Evolutionary conservation across 2,113 vertebrate species (phyloP), one percentile per base, ranked within the genome.

Genomic region (Acanthochromis polyacanthus): DNA sequence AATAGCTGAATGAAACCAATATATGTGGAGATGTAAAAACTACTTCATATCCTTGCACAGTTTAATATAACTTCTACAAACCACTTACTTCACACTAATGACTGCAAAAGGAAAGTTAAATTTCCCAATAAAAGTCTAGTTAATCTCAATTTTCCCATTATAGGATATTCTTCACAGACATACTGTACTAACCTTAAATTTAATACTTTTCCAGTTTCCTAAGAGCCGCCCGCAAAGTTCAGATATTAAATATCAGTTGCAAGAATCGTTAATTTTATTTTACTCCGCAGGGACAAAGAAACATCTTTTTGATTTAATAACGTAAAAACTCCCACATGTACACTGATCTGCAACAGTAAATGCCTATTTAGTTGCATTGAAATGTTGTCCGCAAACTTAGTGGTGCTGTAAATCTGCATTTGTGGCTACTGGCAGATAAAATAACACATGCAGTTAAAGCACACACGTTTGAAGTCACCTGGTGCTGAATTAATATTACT

Each of bases 401-500:
- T 9, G 38, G 56, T 0, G 43, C 58, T 72, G 66, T 75, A 72
- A 88, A 76, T 76, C 78, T 79, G 63, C 62, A 83, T 78, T 75
- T 70, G 52, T 30, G 61, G 70, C 61, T 69, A 48, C 61, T 79
- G 81, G 66, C 53, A 75, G 28, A 65, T 51, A 38, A 74, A 84
- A 80, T 61, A 82, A 79, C 60, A 66, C 60, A 72, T 46, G 22
- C 55, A 57, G 58, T 72, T 52, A 60, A 78, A 84, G 74, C 22
- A 46, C 57, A 60, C 53, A 52, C 76, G 78, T 84, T 76, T 75
- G 53, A 91, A 81, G 81, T 89, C 73, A 68, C 74, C 55, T 36
- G 32, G 23, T 75, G 78, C 23, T 91, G 68, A 90, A 89, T 87
- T 90, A 88, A 87, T 87, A 77, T 85, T 78, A 48, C 38, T 66